phyloP scores from a whole-genome alignment of 2,797 vertebrate genomes.

The Halcyon leucocephala region DNA sequence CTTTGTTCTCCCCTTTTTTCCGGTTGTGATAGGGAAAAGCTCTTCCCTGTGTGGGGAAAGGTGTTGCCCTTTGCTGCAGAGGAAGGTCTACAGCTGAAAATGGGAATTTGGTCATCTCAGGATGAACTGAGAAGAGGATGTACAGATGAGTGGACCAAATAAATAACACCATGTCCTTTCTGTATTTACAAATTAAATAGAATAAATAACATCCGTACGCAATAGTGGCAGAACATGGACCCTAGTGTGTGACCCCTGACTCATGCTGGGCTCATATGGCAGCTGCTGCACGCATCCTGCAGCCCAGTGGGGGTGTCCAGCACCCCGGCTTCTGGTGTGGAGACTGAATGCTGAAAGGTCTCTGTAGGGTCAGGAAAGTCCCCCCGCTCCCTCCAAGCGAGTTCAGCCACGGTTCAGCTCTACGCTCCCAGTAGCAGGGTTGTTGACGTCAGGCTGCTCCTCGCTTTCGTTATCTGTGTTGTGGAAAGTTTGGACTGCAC shows the following conservation, averaged over 20 bases:
- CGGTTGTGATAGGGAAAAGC: rapidly evolving
- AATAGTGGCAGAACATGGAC: neutral
- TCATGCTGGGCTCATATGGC: rapidly evolving
- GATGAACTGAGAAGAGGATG: neutral
- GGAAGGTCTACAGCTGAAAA: neutral
- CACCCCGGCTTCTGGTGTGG: rapidly evolving
- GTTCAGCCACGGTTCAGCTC: neutral
- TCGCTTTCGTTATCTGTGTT: rapidly evolving
- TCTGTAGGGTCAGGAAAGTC: neutral
- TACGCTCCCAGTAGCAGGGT: neutral
- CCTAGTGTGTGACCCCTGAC: neutral
- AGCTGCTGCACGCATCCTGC: neutral
- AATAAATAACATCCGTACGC: slow-evolving; percentile 44
- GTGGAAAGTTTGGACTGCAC: neutral
- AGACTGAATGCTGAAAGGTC: neutral
- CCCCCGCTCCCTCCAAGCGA: rapidly evolving
- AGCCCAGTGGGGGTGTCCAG: rapidly evolving
- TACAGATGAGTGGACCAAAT: neutral
- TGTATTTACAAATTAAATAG: slow-evolving; percentile 52
- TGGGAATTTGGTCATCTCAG: neutral
- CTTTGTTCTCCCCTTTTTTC: neutral
- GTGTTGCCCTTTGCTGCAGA: rapidly evolving
- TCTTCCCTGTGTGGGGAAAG: neutral
- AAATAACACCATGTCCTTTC: neutral
- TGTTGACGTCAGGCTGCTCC: neutral